Percentiles rank a stretch among this genome's conserved stretches.
Evolutionary conservation across 2,797 vertebrate genomes (phyloP).

Genomic region (Pipistrellus kuhlii): DNA sequence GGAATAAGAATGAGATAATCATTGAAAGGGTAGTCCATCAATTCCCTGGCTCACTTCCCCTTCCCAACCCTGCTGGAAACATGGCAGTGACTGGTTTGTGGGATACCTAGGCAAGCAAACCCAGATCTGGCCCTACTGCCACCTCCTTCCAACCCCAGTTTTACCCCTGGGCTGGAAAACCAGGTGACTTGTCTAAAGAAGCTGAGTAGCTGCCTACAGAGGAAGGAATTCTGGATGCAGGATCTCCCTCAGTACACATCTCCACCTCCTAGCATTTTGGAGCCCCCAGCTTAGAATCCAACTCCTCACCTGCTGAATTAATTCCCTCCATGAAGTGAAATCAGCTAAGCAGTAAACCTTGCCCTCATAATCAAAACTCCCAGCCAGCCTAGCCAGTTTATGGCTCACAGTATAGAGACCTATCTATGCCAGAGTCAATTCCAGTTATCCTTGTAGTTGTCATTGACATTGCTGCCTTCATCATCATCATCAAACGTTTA

Average conservation of each 20-base stretch:
- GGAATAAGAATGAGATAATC: neutral
- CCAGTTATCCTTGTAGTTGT: neutral
- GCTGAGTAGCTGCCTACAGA: neutral
- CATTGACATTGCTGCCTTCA: neutral
- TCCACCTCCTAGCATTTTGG: neutral
- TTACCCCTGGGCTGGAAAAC: neutral
- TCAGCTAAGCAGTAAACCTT: neutral
- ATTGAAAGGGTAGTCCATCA: neutral
- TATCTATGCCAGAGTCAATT: fast-evolving
- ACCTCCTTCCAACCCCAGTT: neutral
- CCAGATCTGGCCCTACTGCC: neutral
- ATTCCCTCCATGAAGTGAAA: neutral
- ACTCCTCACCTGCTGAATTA: neutral
- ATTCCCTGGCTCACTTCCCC: neutral
- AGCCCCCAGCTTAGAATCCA: neutral
- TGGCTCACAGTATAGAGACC: neutral
- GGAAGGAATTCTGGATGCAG: neutral
- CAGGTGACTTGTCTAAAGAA: neutral
- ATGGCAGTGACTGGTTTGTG: neutral
- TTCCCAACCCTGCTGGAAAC: neutral
- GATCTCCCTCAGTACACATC: neutral
- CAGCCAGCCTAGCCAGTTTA: neutral
- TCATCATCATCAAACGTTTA: neutral
- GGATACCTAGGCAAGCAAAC: neutral
- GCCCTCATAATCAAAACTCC: neutral